A percentile compares a stretch with the other conserved stretches of the same genome.
Evolutionary conservation across 2,113 vertebrate species (phyloP).

Genomic region (Boulengeromyrus knoepffleri): DNA sequence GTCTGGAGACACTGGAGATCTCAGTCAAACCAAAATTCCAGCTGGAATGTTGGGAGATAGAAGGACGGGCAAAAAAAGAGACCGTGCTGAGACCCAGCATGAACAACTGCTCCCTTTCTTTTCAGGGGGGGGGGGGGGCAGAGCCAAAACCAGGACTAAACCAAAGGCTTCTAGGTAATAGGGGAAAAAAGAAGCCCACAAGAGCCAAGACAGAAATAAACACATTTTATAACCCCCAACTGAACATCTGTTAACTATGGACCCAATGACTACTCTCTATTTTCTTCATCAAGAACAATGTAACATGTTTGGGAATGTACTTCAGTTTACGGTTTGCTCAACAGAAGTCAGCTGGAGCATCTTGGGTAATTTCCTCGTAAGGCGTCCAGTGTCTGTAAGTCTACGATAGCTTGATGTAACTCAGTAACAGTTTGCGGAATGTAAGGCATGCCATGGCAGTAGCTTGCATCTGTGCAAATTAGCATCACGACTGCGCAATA

Average conservation of each 20-base stretch:
- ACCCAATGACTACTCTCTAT: not conserved
- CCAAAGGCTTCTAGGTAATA: not conserved
- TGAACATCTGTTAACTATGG: not conserved
- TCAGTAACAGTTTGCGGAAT: not conserved
- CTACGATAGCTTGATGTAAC: not conserved
- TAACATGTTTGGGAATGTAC: not conserved
- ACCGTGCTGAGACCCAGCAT: not conserved
- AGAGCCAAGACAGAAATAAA: not conserved
- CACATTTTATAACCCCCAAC: not conserved
- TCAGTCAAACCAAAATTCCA: conserved; percentile 2
- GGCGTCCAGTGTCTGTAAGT: not conserved
- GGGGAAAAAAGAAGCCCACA: not conserved
- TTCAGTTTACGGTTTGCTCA: not conserved
- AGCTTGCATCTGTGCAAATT: not conserved
- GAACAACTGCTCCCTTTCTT: not conserved
- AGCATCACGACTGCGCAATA: not conserved
- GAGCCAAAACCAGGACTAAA: not conserved
- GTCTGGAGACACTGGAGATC: conserved; percentile 20
- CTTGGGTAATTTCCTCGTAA: not conserved
- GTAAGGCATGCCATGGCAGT: not conserved
- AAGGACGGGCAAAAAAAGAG: not conserved
- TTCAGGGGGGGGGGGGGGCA: conserved; percentile 12
- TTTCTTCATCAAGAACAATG: not conserved
- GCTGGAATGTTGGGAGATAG: conserved; percentile 1
- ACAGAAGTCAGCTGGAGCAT: not conserved